phyloP scores from a whole-genome alignment of 35 echinoderm and acorn worm genomes.

The Anneissia japonica region DNA sequence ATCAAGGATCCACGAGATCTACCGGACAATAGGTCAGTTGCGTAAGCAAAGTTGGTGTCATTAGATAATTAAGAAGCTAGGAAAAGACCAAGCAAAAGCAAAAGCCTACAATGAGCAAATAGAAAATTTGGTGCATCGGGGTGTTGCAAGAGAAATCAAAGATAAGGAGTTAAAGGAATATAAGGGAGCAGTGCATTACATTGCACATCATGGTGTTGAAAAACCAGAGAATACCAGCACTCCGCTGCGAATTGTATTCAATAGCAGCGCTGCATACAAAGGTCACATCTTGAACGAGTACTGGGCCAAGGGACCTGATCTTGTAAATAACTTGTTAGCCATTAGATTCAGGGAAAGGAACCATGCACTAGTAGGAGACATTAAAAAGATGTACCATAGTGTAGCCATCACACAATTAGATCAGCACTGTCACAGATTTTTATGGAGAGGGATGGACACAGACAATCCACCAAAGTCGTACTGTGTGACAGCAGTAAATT shows the following conservation, averaged over 20 bases:
- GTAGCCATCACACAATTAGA: neutral
- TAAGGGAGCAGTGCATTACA: conserved; percentile 33
- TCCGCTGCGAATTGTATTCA: conserved; percentile 66
- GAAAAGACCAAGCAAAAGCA: neutral
- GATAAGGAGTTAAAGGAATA: conserved; percentile 2
- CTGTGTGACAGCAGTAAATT: conserved; percentile 27
- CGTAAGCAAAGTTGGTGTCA: conserved; percentile 6
- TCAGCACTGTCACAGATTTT: conserved; percentile 5
- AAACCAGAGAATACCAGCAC: conserved; percentile 62
- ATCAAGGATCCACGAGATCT: conserved; percentile 29
- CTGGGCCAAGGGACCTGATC: conserved; percentile 63
- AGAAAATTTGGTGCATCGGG: conserved; percentile 21
- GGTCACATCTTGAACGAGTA: conserved; percentile 64
- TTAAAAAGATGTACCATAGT: conserved; percentile 68
- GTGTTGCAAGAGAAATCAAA: conserved; percentile 18
- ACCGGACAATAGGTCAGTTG: conserved; percentile 33
- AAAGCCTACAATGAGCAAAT: conserved; percentile 8
- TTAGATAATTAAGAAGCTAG: conserved; percentile 22
- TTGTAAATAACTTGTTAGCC: conserved; percentile 47
- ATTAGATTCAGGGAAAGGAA: conserved; percentile 57
- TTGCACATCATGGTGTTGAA: conserved; percentile 45
- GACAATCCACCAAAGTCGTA: conserved; percentile 5
- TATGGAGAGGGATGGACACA: conserved; percentile 21
- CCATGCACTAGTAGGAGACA: conserved; percentile 55
- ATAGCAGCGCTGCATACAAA: conserved; percentile 46